Conservation (phyloP, 2,797 vertebrate genomes). For the Centroberyx gerrardi region DNA sequence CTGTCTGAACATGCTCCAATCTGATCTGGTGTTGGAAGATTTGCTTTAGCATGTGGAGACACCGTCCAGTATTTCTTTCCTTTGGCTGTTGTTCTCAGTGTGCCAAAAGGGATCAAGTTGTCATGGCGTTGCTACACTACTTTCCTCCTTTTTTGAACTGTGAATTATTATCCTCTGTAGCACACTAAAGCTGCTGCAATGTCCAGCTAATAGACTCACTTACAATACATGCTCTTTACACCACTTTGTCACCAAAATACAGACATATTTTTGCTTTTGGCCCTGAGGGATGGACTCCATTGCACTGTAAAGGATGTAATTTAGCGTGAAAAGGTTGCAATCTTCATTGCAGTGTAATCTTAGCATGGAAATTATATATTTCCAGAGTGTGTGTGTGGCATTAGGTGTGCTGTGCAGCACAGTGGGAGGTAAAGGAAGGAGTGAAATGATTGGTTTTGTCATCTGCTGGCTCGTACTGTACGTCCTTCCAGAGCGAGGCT, state of each 20-base stretch:
- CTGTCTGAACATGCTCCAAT: conserved; percentile 25
- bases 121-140: not conserved
- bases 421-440: conserved; percentile 36
- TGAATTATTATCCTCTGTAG: conserved; percentile 28
- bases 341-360: conserved; percentile 46
- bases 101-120: conserved; percentile 18
- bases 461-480: conserved; percentile 38
- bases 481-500: conserved; percentile 35
- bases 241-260: conserved; percentile 60
- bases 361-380: conserved; percentile 40
- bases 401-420: conserved; percentile 29
- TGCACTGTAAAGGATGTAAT: conserved; percentile 62
- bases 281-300: conserved; percentile 37
- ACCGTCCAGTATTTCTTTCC: not conserved
- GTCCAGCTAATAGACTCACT: conserved; percentile 46
- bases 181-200: conserved; percentile 29
- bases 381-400: conserved; percentile 35
- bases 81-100: not conserved
- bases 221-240: conserved; percentile 29
- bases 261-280: conserved; percentile 23
- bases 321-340: conserved; percentile 61
- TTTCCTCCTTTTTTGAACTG: conserved; percentile 24
- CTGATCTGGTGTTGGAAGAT: conserved; percentile 5
- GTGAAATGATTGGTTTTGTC: conserved; percentile 52
- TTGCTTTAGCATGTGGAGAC: not conserved